Conservation (phyloP, 2,888 invertebrate species). For the Parapristionchus giblindavisi region DNA sequence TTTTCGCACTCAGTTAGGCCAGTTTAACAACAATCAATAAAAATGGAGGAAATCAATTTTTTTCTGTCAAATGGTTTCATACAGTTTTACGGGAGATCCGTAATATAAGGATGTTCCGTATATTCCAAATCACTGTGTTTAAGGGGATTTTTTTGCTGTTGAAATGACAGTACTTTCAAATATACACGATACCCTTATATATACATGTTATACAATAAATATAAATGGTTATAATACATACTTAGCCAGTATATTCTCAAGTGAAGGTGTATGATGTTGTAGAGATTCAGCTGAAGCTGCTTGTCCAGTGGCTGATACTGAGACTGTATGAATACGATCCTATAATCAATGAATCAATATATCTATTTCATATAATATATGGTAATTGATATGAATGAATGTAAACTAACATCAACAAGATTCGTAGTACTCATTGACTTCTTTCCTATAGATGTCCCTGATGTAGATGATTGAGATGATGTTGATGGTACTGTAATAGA, state of each 20-base stretch:
- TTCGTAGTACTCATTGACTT: conserved; percentile 70
- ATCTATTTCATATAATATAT: not conserved
- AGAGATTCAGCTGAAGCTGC: conserved; percentile 73
- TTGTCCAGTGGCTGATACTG: conserved; percentile 73
- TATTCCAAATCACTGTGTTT: no score
- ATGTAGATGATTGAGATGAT: conserved; percentile 26
- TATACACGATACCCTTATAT: no score
- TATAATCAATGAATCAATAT: conserved; percentile 19
- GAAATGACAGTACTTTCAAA: no score
- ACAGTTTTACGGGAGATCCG: no score
- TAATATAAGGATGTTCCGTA: no score
- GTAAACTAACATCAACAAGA: conserved; percentile 60
- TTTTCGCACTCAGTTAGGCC: no score
- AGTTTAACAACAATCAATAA: no score
- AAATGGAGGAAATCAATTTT: no score
- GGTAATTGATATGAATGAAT: not conserved
- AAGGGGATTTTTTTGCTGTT: no score
- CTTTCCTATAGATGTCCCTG: conserved; percentile 49
- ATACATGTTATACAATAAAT: no score
- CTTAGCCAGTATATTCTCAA: conserved; percentile 67
- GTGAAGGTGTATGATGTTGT: conserved; percentile 68
- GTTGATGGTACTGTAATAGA: conserved; percentile 5
- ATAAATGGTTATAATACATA: conserved; percentile 1
- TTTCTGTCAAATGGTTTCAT: no score
- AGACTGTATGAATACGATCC: conserved; percentile 40